Percentiles rank a stretch among this genome's conserved stretches.
phyloP scores from a whole-genome alignment of 1,140 invertebrate species.

The Drosophila ercepeae region DNA sequence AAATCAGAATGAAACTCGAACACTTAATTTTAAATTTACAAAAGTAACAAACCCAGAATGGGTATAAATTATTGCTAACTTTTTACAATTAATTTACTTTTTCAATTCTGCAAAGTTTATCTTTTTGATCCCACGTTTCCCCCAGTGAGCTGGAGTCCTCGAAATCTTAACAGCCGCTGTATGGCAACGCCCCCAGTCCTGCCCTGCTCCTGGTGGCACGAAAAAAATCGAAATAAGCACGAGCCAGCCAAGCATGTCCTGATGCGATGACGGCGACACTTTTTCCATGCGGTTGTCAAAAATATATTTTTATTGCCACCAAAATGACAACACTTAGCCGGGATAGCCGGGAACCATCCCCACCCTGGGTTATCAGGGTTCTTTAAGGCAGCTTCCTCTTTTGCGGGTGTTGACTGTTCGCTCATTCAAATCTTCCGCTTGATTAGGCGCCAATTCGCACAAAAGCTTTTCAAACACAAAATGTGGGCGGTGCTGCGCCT shows the following conservation, averaged over 20 bases:
- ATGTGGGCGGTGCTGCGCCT: conserved; percentile 68
- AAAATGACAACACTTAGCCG: conserved; percentile 80
- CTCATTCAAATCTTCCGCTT: conserved; percentile 83
- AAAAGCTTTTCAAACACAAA: conserved; percentile 44
- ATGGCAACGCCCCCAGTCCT: conserved; percentile 62
- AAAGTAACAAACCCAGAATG: too few species aligned
- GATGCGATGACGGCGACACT: conserved; percentile 61
- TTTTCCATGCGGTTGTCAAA: conserved; percentile 73
- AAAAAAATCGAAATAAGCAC: neutral
- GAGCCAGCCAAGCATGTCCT: conserved; percentile 53
- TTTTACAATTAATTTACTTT: too few species aligned
- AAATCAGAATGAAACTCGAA: neutral
- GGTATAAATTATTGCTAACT: too few species aligned
- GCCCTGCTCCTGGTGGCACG: conserved; percentile 5
- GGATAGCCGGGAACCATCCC: neutral
- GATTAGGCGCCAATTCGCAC: conserved; percentile 81
- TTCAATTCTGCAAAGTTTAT: too few species aligned
- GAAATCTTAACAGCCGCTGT: conserved; percentile 72
- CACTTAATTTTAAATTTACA: too few species aligned
- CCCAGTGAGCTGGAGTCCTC: conserved; percentile 9
- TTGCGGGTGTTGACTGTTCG: conserved; percentile 62
- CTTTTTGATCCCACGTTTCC: neutral
- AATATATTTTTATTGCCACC: conserved; percentile 81
- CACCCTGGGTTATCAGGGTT: neutral
- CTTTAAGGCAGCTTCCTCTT: conserved; percentile 11